Evolutionary conservation across 64 coral and sea anemone species (phyloP).

Genomic region (Catalaphyllia jardinei): DNA sequence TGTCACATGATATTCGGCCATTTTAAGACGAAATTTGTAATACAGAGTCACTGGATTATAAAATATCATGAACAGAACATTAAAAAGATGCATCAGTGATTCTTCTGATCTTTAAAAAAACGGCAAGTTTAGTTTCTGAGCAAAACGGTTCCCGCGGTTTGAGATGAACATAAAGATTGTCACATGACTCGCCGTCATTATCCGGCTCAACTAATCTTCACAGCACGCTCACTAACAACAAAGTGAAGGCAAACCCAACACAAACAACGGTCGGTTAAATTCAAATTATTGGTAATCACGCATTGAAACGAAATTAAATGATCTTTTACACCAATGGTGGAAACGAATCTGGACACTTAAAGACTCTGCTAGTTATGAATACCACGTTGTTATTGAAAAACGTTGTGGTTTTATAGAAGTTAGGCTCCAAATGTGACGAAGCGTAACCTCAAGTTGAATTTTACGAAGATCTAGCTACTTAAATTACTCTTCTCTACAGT

Average conservation of each 20-base stretch:
- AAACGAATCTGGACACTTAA: neutral
- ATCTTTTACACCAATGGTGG: neutral
- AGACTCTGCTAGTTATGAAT: neutral
- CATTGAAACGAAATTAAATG: neutral
- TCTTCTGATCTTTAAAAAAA: too few relatives aligned
- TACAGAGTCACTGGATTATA: too few relatives aligned
- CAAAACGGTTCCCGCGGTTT: too few relatives aligned
- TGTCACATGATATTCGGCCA: conserved; percentile 26
- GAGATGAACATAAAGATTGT: neutral
- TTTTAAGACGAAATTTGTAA: neutral
- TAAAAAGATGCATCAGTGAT: too few relatives aligned
- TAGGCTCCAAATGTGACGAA: too few relatives aligned
- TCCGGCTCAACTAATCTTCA: neutral
- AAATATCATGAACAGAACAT: too few relatives aligned
- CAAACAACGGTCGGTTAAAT: neutral
- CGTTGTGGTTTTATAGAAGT: too few relatives aligned
- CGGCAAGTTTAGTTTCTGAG: too few relatives aligned
- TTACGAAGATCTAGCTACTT: too few relatives aligned
- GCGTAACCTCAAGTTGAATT: too few relatives aligned
- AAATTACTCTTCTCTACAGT: neutral
- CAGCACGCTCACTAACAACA: neutral
- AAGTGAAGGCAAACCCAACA: neutral
- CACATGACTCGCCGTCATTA: neutral
- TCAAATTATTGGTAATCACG: neutral
- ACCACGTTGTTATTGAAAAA: too few relatives aligned